These are phyloP conservation scores for Iphiclides podalirius DNA, from an alignment of 2,888 invertebrate genomes.

Conservation along the genomic window DNA sequence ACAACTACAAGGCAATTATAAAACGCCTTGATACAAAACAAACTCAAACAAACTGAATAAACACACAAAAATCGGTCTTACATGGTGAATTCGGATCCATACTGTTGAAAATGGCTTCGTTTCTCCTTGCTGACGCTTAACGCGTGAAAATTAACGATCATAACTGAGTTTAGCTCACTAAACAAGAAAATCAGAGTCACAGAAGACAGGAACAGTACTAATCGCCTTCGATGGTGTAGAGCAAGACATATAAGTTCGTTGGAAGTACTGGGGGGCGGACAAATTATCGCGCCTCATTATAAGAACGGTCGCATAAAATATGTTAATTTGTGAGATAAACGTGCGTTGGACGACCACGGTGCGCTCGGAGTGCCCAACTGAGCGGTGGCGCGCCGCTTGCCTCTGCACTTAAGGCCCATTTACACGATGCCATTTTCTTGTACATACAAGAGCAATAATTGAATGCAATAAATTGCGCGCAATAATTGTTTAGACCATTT, in stretches of 20 bases:
- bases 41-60: constrained; percentile 10
- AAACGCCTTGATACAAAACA: too few relatives aligned
- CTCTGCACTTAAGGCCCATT: too few relatives aligned
- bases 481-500: too few relatives aligned
- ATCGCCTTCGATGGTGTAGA: too few relatives aligned
- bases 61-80: constrained; percentile 24
- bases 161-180: constrained; percentile 14
- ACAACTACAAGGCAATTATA: too few relatives aligned
- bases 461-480: too few relatives aligned
- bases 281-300: too few relatives aligned
- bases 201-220: constrained; percentile 7
- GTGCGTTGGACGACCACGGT: constrained; percentile 45
- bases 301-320: too few relatives aligned
- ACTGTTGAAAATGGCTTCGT: constrained; percentile 9
- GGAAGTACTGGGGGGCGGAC: too few relatives aligned
- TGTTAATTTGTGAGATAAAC: constrained; percentile 53
- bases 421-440: too few relatives aligned
- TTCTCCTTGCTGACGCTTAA: constrained; percentile 9
- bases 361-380: constrained; percentile 57
- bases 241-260: too few relatives aligned
- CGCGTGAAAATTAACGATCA: constrained; percentile 18
- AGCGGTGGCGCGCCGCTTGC: constrained; percentile 46
- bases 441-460: too few relatives aligned
- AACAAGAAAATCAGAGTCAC: constrained; percentile 1
- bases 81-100: constrained; percentile 26